phyloP scores from a whole-genome alignment of 2,888 invertebrate genomes.

The Ommatoiulus sabulosus region DNA sequence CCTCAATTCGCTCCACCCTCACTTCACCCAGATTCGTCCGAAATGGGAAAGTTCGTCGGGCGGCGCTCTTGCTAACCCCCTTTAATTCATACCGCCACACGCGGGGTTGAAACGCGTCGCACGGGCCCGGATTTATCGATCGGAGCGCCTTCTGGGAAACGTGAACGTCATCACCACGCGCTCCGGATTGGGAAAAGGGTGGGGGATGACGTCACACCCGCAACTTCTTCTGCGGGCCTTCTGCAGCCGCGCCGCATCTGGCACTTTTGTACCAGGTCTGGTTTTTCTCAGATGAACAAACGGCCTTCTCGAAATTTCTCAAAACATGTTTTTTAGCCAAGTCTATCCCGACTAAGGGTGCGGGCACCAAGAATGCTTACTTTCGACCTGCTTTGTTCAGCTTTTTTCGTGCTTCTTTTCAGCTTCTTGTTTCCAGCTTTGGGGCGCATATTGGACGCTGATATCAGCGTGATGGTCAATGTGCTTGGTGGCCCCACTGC shows the following conservation, averaged over 20 bases:
- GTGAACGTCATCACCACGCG: neutral
- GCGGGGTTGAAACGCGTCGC: neutral
- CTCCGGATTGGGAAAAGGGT: neutral
- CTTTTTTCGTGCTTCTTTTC: too few species aligned
- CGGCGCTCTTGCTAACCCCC: neutral
- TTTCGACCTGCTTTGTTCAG: too few species aligned
- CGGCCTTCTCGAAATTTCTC: too few species aligned
- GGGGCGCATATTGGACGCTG: too few species aligned
- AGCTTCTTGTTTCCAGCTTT: too few species aligned
- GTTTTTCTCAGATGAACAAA: too few species aligned
- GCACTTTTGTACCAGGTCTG: neutral
- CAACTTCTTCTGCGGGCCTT: neutral
- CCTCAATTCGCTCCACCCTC: neutral
- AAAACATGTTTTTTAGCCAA: too few species aligned
- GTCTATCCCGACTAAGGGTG: too few species aligned
- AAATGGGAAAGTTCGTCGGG: neutral
- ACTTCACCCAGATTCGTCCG: neutral
- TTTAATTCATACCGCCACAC: neutral
- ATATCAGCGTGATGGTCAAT: too few species aligned
- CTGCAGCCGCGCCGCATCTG: neutral
- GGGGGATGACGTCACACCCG: neutral
- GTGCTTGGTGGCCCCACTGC: too few species aligned
- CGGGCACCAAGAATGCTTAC: too few species aligned
- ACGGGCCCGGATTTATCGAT: conserved; percentile 6
- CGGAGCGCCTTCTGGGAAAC: neutral